Base-by-base conservation (phyloP, 1,140 invertebrate genomes). In the Anadara kagoshimensis region DNA sequence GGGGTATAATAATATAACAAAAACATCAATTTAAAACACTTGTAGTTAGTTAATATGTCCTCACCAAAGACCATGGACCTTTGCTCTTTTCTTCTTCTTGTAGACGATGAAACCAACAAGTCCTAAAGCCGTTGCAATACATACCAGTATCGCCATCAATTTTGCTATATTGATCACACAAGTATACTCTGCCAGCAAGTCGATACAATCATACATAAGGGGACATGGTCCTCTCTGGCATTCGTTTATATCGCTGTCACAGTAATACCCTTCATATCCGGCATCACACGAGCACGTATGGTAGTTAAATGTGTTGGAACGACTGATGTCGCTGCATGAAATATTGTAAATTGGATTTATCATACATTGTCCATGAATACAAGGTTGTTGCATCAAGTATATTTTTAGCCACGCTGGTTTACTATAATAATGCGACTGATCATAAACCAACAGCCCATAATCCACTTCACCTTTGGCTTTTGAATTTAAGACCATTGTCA, bases 191-290 rank as follows among this genome's bases (percentile, higher is more conserved):
- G 51, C 72, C 51, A 75, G 57, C 29, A 71, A 41, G 41, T 78
- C 61, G 24, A 66, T 44, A 44, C 76, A 78, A 44, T 78, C 76
- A 47, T 58, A 74, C 20, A 78, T 58, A 16, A 70, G 59, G 43
- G 71, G 64, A 67, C 78, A 79, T 16, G 77, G 69, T 16, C 58
- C 64, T 1, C 45, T 45, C 0, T 58, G 16, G 56, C 77, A 78
- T 66, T 79, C 78, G 57, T 79, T 65, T 0, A 69, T 79, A 41
- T 79, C 74, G 3, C 43, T 68, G 36, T 76, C 54, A 47, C 78
- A 76, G 67, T 64, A 73, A n/a, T 64, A 53, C 12, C 61, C 73
- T 12, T 26, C 53, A 18, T 75, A 78, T 0, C 77, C 77, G 59
- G 41, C 20, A 51, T 69, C 41, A 70, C 75, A 78, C 10, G 47